Percentiles rank a stretch among this genome's conserved stretches.
These are phyloP conservation scores for Chironomus striatipennis DNA, from an alignment of 1,140 invertebrate genomes.

Conservation along the genomic window DNA sequence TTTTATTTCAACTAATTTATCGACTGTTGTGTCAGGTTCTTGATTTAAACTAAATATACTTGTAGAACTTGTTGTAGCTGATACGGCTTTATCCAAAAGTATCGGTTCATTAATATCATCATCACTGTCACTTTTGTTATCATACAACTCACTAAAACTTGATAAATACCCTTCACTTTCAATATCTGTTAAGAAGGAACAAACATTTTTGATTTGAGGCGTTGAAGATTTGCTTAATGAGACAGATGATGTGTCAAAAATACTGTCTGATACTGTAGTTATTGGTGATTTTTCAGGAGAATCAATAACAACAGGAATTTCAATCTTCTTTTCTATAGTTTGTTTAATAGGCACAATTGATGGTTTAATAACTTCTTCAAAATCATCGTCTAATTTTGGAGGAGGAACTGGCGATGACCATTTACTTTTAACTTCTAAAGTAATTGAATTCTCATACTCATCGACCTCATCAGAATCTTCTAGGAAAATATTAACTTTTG, in stretches of 20 bases:
- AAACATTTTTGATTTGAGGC: not conserved
- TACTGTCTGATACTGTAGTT: not conserved
- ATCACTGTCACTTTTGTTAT: not conserved
- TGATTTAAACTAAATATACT: not conserved
- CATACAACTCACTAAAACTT: not conserved
- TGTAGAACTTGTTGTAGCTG: not conserved
- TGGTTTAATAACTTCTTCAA: not conserved
- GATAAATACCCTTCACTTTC: not conserved
- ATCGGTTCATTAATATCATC: not conserved
- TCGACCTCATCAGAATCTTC: constrained; percentile 3
- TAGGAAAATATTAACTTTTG: constrained; percentile 11
- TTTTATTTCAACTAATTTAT: not conserved
- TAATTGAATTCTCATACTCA: constrained; percentile 1
- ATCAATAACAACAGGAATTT: not conserved
- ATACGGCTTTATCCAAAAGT: not conserved
- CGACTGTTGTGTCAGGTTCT: not conserved
- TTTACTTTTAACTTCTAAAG: not conserved
- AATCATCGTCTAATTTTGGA: not conserved
- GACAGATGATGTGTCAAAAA: not conserved
- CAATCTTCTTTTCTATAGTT: not conserved
- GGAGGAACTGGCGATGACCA: not conserved
- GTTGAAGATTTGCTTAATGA: not conserved
- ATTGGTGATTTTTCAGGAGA: not conserved
- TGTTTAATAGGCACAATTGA: not conserved
- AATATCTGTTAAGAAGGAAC: not conserved